Evolutionary conservation across 2,113 vertebrate genomes (phyloP).

Genomic region (Myxocyprinus asiaticus): DNA sequence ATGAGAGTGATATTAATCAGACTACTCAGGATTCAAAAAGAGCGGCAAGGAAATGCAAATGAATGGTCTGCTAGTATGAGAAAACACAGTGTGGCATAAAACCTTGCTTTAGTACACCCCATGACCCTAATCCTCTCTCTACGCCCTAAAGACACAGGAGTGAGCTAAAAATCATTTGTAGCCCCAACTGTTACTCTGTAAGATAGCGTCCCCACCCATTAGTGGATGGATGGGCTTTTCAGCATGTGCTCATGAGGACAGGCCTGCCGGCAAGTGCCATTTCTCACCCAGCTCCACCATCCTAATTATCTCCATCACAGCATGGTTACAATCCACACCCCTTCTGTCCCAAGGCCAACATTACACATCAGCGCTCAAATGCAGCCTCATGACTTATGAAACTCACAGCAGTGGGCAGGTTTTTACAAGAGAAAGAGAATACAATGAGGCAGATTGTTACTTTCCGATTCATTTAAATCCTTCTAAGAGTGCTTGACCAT

Average conservation of each 20-base stretch:
- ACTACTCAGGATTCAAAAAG: constrained; percentile 10
- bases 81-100: background rate
- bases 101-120: background rate
- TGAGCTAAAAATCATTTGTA: too few species aligned
- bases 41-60: background rate
- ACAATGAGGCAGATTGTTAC: background rate
- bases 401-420: background rate
- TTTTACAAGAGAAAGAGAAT: background rate
- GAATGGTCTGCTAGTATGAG: background rate
- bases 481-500: background rate
- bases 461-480: constrained; percentile 7
- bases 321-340: too few species aligned
- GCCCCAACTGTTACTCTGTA: too few species aligned
- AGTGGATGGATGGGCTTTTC: too few species aligned
- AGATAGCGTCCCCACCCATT: too few species aligned
- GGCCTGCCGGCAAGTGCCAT: too few species aligned
- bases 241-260: too few species aligned
- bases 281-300: too few species aligned
- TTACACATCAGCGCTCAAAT: background rate
- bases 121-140: constrained; percentile 4
- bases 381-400: constrained; percentile 19
- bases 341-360: too few species aligned
- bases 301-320: too few species aligned
- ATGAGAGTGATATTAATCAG: constrained; percentile 29
- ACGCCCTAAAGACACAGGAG: background rate